Percentiles rank a stretch among this genome's conserved stretches.
These are phyloP conservation scores for Oligia fasciuncula DNA, from an alignment of 2,888 invertebrate genomes.

Conservation along the genomic window DNA sequence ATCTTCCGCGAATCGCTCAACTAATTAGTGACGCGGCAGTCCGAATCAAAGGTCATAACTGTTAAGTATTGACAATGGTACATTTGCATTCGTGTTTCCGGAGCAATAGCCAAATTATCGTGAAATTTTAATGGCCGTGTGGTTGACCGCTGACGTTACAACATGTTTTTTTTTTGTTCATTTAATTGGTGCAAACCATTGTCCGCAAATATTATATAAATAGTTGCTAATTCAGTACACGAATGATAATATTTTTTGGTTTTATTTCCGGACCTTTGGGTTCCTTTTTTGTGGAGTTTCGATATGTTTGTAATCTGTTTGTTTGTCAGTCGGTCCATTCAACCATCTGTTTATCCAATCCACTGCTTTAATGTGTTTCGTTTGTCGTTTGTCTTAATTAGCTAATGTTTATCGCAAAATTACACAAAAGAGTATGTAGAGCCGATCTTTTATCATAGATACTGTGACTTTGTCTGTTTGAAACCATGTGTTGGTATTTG, in stretches of 20 bases:
- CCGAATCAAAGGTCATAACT: slow-evolving; percentile 82
- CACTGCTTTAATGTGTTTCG: background rate
- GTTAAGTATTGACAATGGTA: slow-evolving; percentile 82
- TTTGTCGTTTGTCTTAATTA: slow-evolving; percentile 1
- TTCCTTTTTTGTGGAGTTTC: slow-evolving; percentile 13
- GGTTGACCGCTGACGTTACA: slow-evolving; percentile 79
- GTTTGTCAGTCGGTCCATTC: slow-evolving; percentile 22
- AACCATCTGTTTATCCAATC: slow-evolving; percentile 29
- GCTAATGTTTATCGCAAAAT: slow-evolving; percentile 8
- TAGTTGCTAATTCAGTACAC: slow-evolving; percentile 34
- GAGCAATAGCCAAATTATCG: slow-evolving; percentile 85
- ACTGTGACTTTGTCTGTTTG: background rate
- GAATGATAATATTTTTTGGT: slow-evolving; percentile 10
- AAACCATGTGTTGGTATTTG: background rate
- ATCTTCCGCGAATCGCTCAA: slow-evolving; percentile 79
- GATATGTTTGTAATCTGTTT: slow-evolving; percentile 25
- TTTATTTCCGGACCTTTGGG: slow-evolving; percentile 28
- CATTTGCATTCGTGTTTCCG: slow-evolving; percentile 87
- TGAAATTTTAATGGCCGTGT: slow-evolving; percentile 82
- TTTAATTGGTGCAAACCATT: slow-evolving; percentile 46
- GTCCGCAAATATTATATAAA: slow-evolving; percentile 44
- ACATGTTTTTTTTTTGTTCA: slow-evolving; percentile 54
- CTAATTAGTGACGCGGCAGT: slow-evolving; percentile 73
- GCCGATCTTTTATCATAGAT: background rate
- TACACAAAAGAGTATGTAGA: background rate